A percentile compares a stretch with the other conserved stretches of the same genome.
phyloP scores from a whole-genome alignment of 1,140 invertebrate genomes.

The Parasteatoda tepidariorum region DNA sequence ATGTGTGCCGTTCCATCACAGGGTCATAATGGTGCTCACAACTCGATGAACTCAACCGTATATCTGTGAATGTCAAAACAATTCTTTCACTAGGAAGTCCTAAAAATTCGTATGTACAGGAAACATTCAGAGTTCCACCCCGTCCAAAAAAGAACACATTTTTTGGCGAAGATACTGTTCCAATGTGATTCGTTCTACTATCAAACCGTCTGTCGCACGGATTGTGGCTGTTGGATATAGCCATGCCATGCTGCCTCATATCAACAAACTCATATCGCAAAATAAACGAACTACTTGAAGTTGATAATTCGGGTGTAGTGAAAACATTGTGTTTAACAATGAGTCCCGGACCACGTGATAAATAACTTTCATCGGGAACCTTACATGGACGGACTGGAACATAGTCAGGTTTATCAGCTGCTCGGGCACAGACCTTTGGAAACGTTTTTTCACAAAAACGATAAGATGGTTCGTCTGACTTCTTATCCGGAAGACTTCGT shows the following conservation, averaged over 20 bases:
- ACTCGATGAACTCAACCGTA: conserved; percentile 37
- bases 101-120: conserved; percentile 63
- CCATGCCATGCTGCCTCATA: conserved; percentile 61
- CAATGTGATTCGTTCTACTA: conserved; percentile 55
- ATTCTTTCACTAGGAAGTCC: conserved; percentile 58
- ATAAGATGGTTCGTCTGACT: conserved; percentile 41
- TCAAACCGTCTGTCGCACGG: conserved; percentile 62
- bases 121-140: conserved; percentile 62
- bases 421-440: conserved; percentile 63
- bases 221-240: not conserved
- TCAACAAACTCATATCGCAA: conserved; percentile 63
- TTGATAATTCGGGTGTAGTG: conserved; percentile 58
- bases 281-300: conserved; percentile 47
- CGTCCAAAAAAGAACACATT: conserved; percentile 63
- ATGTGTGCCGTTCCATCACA: conserved; percentile 35
- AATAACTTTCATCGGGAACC: conserved; percentile 63
- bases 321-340: conserved; percentile 61
- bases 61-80: conserved; percentile 47
- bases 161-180: conserved; percentile 57
- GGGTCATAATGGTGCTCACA: conserved; percentile 59
- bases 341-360: conserved; percentile 62
- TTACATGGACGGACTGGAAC: conserved; percentile 63
- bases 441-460: conserved; percentile 64
- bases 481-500: conserved; percentile 13
- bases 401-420: conserved; percentile 60